A percentile compares a stretch with the other conserved stretches of the same genome.
These are phyloP conservation scores for Argyra leucocephala DNA, from an alignment of 2,888 invertebrate species.

Conservation along the genomic window DNA sequence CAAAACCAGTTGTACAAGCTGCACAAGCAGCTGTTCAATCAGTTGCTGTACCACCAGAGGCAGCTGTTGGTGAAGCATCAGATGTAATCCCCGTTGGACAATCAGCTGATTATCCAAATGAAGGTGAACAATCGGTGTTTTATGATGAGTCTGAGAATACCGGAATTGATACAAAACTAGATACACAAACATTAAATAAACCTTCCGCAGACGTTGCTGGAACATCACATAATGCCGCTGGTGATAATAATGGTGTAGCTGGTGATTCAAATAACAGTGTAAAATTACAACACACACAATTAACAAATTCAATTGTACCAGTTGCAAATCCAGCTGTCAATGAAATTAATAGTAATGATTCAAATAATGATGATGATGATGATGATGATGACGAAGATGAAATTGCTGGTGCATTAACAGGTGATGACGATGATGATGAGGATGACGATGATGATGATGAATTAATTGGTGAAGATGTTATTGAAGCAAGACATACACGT, in stretches of 20 bases:
- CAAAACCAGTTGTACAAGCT: conserved; percentile 22
- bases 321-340: conserved; percentile 24
- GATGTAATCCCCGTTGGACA: conserved; percentile 27
- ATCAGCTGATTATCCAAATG: conserved; percentile 33
- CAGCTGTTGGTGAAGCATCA: conserved; percentile 28
- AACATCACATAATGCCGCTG: conserved; percentile 17
- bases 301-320: conserved; percentile 14
- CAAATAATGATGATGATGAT: conserved; percentile 37
- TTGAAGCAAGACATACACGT: conserved; percentile 68
- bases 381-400: conserved; percentile 51
- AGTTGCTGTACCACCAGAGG: conserved; percentile 29
- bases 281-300: conserved; percentile 26
- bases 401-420: conserved; percentile 56
- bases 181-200: conserved; percentile 27
- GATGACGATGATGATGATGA: conserved; percentile 58
- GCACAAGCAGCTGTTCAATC: conserved; percentile 26
- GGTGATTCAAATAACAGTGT: conserved; percentile 7
- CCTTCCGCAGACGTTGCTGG: conserved; percentile 22
- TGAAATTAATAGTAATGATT: conserved; percentile 20
- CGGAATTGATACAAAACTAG: conserved; percentile 31
- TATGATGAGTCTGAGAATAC: conserved; percentile 39
- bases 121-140: conserved; percentile 44
- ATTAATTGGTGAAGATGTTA: conserved; percentile 53
- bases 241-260: conserved; percentile 16
- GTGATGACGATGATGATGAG: conserved; percentile 54